Evolutionary conservation across 2,888 invertebrate species (phyloP).

Genomic region (Cerastis rubricosa): DNA sequence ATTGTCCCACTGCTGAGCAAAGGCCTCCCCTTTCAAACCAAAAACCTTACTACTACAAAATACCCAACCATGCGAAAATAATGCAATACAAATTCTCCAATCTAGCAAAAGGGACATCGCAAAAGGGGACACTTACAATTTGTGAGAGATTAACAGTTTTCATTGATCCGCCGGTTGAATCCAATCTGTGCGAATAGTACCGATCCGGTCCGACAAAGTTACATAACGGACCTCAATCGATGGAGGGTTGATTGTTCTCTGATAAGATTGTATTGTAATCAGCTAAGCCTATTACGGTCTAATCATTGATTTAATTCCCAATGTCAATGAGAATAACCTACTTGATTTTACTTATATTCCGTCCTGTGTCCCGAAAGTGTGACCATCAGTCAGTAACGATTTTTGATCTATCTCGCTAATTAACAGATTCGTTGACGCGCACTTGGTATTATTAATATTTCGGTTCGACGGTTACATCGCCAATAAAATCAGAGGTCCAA

Average conservation of each 20-base stretch:
- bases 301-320: conserved; percentile 22
- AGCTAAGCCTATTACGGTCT: conserved; percentile 34
- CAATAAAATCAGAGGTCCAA: conserved; percentile 41
- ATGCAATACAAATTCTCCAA: conserved; percentile 41
- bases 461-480: conserved; percentile 11
- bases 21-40: no score
- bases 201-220: conserved; percentile 70
- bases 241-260: conserved; percentile 46
- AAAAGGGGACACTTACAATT: conserved; percentile 78
- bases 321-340: conserved; percentile 5
- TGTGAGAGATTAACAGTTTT: conserved; percentile 78
- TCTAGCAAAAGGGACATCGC: conserved; percentile 67
- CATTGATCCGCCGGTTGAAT: conserved; percentile 75
- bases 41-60: background rate
- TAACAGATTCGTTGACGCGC: conserved; percentile 18
- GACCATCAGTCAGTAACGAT: no score
- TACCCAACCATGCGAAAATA: conserved; percentile 4
- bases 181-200: conserved; percentile 79
- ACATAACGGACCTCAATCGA: conserved; percentile 47
- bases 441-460: conserved; percentile 40
- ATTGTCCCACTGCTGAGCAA: no score
- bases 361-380: no score
- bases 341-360: conserved; percentile 2
- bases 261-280: conserved; percentile 59
- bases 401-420: conserved; percentile 36